phyloP scores from a whole-genome alignment of 2,113 vertebrate species.

The Oxyruncus cristatus region DNA sequence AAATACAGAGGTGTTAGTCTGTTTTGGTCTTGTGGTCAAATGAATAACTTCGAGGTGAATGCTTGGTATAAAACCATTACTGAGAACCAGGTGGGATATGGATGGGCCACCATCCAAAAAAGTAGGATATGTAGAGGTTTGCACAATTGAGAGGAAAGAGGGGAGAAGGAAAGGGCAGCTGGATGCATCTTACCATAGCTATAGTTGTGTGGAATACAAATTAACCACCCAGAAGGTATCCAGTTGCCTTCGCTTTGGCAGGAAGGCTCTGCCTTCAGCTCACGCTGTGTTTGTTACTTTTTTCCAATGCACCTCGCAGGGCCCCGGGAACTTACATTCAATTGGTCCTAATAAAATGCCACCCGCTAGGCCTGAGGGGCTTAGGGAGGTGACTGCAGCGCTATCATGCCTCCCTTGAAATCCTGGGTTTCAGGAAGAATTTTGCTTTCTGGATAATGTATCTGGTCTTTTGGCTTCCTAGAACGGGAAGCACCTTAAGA shows the following conservation, averaged over 20 bases:
- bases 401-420: background rate
- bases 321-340: accelerated
- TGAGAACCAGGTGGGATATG: background rate
- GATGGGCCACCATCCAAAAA: background rate
- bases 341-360: background rate
- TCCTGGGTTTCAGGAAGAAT: background rate
- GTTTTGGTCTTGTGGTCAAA: background rate
- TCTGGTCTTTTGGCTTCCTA: background rate
- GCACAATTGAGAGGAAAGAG: background rate
- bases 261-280: background rate
- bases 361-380: background rate
- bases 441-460: background rate
- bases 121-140: background rate
- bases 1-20: background rate
- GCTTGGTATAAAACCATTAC: background rate
- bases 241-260: background rate
- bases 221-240: background rate
- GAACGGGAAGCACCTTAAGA: background rate
- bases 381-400: background rate
- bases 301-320: background rate
- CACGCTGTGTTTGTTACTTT: background rate
- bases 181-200: background rate
- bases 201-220: background rate
- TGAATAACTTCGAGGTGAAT: background rate
- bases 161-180: background rate